Evolutionary conservation across 1,140 invertebrate genomes (phyloP), one percentile per base, ranked within the genome.

Genomic region (Psix sp.): DNA sequence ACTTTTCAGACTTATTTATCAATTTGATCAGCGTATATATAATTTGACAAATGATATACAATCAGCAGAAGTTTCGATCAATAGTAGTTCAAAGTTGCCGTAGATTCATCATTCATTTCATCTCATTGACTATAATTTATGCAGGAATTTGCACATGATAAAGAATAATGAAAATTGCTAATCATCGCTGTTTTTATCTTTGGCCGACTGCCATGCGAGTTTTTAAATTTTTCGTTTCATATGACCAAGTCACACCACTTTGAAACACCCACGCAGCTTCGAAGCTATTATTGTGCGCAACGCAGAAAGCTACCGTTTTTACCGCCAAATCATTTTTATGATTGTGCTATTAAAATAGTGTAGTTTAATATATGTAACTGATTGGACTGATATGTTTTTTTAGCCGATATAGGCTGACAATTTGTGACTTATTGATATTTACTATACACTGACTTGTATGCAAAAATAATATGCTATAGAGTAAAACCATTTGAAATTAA

Each of bases 121-220:
- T 29, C 7, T 29, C 6, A 29, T 7, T 10, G n/a, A 29, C 7
- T 7, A 29, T n/a, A 29, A 10, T 29, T n/a, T 29, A 29, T n/a
- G 7, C n/a, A 29, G n/a, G 26, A 29, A n/a, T 1, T 7, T 1
- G 11, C 3, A 26, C 11, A 18, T 15, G n/a, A 4, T 49, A 1
- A 14, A 1, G 15, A 18, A 26, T 14, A 51, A 26, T 5, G n/a
- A n/a, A 26, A 5, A n/a, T 5, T 35, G 16, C 15, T 31, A 63
- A 63, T 52, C 36, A 13, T 20, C 36, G 45, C 65, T 54, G 65
- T 68, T 68, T 68, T 60, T 68, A 60, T 54, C 40, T 43, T 68
- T 60, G 65, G 65, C 65, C 2, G 10, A 4, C 9, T 52, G 54
- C 65, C 65, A 68, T 29, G 45, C 46, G 54, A 24, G 31, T 39